Conservation (phyloP, 2,113 vertebrate species). For the Odocoileus virginianus region DNA sequence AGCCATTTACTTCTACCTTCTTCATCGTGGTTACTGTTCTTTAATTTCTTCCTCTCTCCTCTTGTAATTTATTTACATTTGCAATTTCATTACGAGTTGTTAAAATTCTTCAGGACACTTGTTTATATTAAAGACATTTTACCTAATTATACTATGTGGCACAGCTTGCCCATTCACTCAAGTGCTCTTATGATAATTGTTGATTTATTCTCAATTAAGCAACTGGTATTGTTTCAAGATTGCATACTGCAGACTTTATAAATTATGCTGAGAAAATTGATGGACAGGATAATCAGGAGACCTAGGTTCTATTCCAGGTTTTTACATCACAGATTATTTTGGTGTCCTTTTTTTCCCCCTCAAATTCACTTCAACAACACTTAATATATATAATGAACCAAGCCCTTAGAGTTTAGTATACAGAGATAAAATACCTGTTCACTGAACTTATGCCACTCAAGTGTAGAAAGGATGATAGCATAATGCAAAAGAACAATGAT, state of each 20-base stretch:
- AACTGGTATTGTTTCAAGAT: neutral
- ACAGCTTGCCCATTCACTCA: neutral
- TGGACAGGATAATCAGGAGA: neutral
- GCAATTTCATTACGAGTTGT: neutral
- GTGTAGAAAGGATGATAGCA: neutral
- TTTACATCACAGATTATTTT: neutral
- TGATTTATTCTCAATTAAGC: neutral
- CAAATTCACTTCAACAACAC: neutral
- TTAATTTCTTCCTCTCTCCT: neutral
- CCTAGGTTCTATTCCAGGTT: neutral
- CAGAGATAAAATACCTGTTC: neutral
- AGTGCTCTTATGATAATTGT: neutral
- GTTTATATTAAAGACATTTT: neutral
- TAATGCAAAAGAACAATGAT: neutral
- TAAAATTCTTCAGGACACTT: neutral
- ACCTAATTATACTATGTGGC: neutral
- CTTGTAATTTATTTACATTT: neutral
- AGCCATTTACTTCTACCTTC: neutral
- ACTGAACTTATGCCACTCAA: neutral
- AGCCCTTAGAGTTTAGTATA: neutral
- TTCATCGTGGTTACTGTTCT: neutral
- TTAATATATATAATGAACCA: neutral
- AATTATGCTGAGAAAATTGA: neutral
- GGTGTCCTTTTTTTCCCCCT: neutral
- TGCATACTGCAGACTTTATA: neutral